Evolutionary conservation across 2,888 invertebrate species (phyloP).

Genomic region (Hyposoter didymator): DNA sequence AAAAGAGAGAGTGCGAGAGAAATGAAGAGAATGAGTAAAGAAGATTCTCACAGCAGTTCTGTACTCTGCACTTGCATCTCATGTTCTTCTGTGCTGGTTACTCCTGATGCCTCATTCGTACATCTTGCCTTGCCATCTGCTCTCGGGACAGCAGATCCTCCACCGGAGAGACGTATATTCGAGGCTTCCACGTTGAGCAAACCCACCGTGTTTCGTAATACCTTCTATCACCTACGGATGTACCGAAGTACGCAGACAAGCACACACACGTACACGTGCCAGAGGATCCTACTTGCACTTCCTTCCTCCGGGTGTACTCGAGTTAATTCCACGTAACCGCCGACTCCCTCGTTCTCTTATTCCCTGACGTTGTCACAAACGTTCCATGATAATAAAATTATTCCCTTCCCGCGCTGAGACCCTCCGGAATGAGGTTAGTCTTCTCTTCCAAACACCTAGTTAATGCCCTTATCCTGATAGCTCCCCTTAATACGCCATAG

Average conservation of each 20-base stretch:
- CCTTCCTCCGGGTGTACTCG: conserved; percentile 27
- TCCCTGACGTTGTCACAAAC: conserved; percentile 6
- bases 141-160: conserved; percentile 38
- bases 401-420: neutral
- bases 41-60: conserved; percentile 25
- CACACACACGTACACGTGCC: neutral
- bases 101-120: conserved; percentile 34
- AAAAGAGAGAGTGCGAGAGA: neutral
- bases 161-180: conserved; percentile 39
- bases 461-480: conserved; percentile 1
- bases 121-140: conserved; percentile 33
- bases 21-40: conserved; percentile 21
- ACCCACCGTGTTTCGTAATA: conserved; percentile 41
- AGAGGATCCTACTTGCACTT: conserved; percentile 13
- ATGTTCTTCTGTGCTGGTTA: conserved; percentile 13
- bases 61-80: conserved; percentile 25
- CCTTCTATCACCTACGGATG: conserved; percentile 27
- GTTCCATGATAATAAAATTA: conserved; percentile 41
- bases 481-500: neutral
- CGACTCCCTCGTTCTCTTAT: conserved; percentile 15
- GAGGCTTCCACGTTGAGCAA: conserved; percentile 32
- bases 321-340: conserved; percentile 47
- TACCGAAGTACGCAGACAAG: neutral
- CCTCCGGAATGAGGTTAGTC: neutral
- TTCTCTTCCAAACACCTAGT: neutral